These are phyloP conservation scores for Anarrhichthys ocellatus DNA, from an alignment of 2,113 vertebrate species.

Conservation along the genomic window DNA sequence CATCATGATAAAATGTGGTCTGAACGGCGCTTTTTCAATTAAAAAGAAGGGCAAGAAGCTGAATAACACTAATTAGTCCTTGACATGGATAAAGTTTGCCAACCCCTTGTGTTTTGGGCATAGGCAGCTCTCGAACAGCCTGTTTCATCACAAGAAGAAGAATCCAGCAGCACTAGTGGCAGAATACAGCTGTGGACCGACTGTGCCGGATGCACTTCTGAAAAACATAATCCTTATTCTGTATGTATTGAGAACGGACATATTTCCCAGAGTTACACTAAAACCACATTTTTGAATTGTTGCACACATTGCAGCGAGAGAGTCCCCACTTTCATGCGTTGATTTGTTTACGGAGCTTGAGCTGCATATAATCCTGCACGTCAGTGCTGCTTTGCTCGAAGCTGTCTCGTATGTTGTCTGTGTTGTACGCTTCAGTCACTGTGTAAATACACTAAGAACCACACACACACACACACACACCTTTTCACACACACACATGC, in stretches of 20 bases:
- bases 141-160: not conserved
- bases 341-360: constrained; percentile 50
- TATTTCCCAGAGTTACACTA: not conserved
- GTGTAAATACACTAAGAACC: constrained; percentile 39
- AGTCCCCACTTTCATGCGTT: not conserved
- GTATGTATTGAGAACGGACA: not conserved
- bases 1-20: constrained; percentile 11
- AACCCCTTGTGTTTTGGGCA: not conserved
- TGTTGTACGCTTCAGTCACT: constrained; percentile 51
- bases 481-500: constrained; percentile 40
- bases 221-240: not conserved
- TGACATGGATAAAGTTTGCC: constrained; percentile 14
- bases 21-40: not conserved
- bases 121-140: not conserved
- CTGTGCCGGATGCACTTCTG: not conserved
- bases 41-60: not conserved
- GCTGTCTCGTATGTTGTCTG: constrained; percentile 24
- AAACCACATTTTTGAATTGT: not conserved
- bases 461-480: constrained; percentile 46
- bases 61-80: constrained; percentile 21
- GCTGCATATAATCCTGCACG: constrained; percentile 60
- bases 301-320: not conserved
- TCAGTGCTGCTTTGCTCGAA: constrained; percentile 58
- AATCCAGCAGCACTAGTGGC: not conserved
- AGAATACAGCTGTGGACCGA: not conserved